These are phyloP conservation scores for Cyphomyrus plagiostoma DNA, from an alignment of 2,113 vertebrate species.

Conservation along the genomic window DNA sequence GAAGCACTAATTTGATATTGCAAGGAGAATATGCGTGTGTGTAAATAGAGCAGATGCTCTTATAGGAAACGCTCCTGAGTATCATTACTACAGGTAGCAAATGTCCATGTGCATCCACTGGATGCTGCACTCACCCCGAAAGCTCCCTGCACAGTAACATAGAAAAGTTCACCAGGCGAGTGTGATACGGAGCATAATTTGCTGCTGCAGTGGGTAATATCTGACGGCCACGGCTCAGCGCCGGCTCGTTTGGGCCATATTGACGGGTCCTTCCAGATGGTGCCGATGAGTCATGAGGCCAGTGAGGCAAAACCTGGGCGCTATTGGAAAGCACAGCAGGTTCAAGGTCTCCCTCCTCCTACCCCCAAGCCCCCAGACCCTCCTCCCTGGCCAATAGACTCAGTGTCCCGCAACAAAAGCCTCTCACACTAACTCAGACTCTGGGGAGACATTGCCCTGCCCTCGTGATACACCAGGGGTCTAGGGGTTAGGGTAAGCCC, in stretches of 20 bases:
- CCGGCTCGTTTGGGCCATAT: slow-evolving; percentile 48
- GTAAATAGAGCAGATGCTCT: not conserved
- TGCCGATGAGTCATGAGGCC: slow-evolving; percentile 52
- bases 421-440: slow-evolving; percentile 56
- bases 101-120: not conserved
- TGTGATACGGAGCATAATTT: not conserved
- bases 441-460: slow-evolving; percentile 64
- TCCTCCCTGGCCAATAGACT: not conserved
- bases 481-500: slow-evolving; percentile 72
- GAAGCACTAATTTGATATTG: not conserved
- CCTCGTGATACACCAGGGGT: slow-evolving; percentile 56
- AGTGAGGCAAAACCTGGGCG: slow-evolving; percentile 49
- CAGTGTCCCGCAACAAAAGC: slow-evolving; percentile 20
- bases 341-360: slow-evolving; percentile 22
- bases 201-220: slow-evolving; percentile 4
- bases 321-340: slow-evolving; percentile 56
- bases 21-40: not conserved
- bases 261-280: slow-evolving; percentile 69
- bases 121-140: not conserved
- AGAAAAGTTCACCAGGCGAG: not conserved
- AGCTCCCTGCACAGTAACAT: not conserved
- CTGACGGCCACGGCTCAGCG: slow-evolving; percentile 18
- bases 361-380: not conserved
- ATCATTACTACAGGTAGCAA: not conserved
- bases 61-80: not conserved